Conservation (phyloP, 2,888 invertebrate species). For the Polydrusus cervinus region DNA sequence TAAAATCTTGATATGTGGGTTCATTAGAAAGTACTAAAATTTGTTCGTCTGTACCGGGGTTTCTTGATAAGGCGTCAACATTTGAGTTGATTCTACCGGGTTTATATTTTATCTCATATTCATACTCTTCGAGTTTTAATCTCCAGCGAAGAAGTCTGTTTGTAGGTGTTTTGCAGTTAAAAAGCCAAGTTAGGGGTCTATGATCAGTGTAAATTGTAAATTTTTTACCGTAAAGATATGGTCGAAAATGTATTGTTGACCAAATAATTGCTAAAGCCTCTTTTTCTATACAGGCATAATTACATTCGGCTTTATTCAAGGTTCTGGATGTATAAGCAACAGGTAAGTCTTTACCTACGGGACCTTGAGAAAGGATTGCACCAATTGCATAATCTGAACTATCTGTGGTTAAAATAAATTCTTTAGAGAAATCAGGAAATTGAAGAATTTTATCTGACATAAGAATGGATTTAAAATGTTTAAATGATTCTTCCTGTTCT, state of each 20-base stretch:
- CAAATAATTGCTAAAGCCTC: constrained; percentile 67
- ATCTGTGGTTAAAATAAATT: constrained; percentile 59
- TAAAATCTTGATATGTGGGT: no score
- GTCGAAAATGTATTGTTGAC: constrained; percentile 64
- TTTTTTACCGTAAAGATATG: constrained; percentile 66
- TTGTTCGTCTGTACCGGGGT: no score
- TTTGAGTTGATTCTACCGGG: constrained; percentile 32
- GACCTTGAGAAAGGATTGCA: constrained; percentile 59
- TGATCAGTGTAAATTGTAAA: constrained; percentile 67
- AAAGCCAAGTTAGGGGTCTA: constrained; percentile 62
- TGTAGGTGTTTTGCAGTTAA: constrained; percentile 59
- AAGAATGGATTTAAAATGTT: constrained; percentile 54
- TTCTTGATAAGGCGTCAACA: not conserved
- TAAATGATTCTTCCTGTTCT: constrained; percentile 53
- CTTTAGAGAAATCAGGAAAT: constrained; percentile 46
- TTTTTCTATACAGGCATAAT: constrained; percentile 66
- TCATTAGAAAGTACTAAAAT: no score
- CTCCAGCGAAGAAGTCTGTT: constrained; percentile 63
- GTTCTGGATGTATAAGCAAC: constrained; percentile 66
- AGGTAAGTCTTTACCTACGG: constrained; percentile 60
- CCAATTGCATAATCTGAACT: constrained; percentile 61
- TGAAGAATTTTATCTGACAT: constrained; percentile 54
- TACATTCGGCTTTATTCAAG: constrained; percentile 63
- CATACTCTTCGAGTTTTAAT: constrained; percentile 62
- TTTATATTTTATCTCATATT: constrained; percentile 39